phyloP scores from a whole-genome alignment of 2,113 vertebrate genomes.

The Hucho hucho region DNA sequence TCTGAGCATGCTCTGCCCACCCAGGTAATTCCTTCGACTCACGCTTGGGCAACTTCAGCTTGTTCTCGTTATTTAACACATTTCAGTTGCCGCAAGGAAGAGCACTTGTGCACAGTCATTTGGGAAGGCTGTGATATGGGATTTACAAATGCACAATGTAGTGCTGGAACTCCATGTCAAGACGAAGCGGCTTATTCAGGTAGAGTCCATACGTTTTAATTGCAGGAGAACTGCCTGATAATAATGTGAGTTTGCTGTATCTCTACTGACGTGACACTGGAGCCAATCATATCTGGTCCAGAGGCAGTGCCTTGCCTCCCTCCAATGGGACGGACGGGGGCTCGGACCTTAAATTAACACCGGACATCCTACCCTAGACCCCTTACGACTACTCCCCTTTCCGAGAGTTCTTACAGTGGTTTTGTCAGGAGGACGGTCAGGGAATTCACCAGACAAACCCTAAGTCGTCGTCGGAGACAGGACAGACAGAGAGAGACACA shows the following conservation, averaged over 20 bases:
- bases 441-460: no score
- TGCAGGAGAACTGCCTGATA: neutral
- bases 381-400: no score
- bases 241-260: no score
- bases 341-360: no score
- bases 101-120: slow-evolving; percentile 4
- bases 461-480: no score
- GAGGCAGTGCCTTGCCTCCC: neutral
- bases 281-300: neutral
- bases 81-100: neutral
- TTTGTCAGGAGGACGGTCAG: no score
- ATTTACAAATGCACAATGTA: slow-evolving; percentile 4
- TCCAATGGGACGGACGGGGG: no score
- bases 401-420: no score
- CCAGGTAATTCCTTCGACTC: slow-evolving; percentile 54
- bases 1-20: slow-evolving; percentile 40
- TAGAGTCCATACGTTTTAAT: neutral
- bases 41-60: slow-evolving; percentile 38
- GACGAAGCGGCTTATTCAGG: neutral
- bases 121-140: neutral
- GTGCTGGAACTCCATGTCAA: slow-evolving; percentile 1
- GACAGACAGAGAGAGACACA: no score
- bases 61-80: slow-evolving; percentile 19
- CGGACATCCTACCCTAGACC: no score
- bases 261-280: no score